Evolutionary conservation across 2,797 vertebrate genomes (phyloP).

Genomic region (Acipenser oxyrinchus): DNA sequence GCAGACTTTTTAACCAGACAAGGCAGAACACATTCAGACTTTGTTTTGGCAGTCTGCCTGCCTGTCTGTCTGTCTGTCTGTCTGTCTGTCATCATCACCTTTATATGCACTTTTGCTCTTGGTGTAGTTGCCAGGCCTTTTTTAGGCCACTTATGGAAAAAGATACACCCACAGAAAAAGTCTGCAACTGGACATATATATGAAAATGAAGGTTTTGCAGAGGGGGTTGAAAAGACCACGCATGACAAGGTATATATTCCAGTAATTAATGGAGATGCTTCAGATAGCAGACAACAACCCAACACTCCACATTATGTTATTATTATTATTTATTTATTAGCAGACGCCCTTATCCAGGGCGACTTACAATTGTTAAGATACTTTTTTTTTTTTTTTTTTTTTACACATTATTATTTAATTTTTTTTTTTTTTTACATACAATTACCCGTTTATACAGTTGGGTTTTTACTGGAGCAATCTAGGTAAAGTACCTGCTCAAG

Average conservation of each 20-base stretch:
- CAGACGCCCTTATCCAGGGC: too few species aligned
- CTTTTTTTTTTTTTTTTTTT: too few species aligned
- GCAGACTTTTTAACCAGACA: neutral
- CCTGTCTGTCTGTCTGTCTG: conserved; percentile 72
- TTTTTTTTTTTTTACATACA: too few species aligned
- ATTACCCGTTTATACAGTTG: too few species aligned
- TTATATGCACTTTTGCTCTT: conserved; percentile 74
- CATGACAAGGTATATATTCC: conserved; percentile 19
- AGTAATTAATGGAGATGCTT: conserved; percentile 40
- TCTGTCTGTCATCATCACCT: conserved; percentile 75
- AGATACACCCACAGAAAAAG: conserved; percentile 33
- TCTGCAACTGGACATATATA: conserved; percentile 32
- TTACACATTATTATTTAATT: too few species aligned
- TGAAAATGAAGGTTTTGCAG: conserved; percentile 63
- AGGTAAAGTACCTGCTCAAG: too few species aligned
- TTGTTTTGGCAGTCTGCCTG: conserved; percentile 67
- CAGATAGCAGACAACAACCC: conserved; percentile 36
- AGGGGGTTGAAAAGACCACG: conserved; percentile 28
- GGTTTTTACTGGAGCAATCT: too few species aligned
- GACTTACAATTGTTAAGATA: too few species aligned
- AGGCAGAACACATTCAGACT: conserved; percentile 26
- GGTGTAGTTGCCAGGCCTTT: conserved; percentile 72
- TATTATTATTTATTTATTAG: conserved; percentile 9
- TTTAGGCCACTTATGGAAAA: conserved; percentile 56
- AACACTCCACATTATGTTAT: conserved; percentile 47